Evolutionary conservation across 2,888 invertebrate genomes (phyloP).

Genomic region (Panopea generosa): DNA sequence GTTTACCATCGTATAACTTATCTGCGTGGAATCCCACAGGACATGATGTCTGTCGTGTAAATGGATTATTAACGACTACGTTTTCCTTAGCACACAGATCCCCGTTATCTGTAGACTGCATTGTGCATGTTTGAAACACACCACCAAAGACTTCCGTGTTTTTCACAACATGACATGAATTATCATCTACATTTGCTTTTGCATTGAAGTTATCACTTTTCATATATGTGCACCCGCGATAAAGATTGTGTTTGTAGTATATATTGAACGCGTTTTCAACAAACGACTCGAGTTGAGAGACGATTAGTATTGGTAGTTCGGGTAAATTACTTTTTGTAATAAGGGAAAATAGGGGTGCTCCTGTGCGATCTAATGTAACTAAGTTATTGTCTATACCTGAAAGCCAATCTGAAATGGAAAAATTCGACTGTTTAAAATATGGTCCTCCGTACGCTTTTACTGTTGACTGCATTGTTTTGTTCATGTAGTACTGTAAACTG

Average conservation of each 20-base stretch:
- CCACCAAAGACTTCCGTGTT: conserved; percentile 47
- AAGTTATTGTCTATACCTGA: conserved; percentile 32
- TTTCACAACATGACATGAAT: conserved; percentile 15
- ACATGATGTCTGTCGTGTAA: background rate
- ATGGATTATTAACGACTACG: no score
- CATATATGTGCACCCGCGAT: conserved; percentile 44
- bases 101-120: conserved; percentile 9
- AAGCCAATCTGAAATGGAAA: conserved; percentile 24
- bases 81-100: conserved; percentile 6
- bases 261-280: conserved; percentile 29
- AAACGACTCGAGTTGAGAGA: no score
- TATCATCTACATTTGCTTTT: conserved; percentile 45
- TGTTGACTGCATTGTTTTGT: no score
- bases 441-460: background rate
- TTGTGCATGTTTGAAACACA: conserved; percentile 42
- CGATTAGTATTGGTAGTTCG: no score
- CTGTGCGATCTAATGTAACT: conserved; percentile 47
- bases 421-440: conserved; percentile 12
- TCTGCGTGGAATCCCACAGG: background rate
- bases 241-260: conserved; percentile 51
- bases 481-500: no score
- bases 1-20: no score
- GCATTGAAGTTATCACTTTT: conserved; percentile 32
- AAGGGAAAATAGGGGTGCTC: conserved; percentile 38
- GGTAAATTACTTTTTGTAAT: conserved; percentile 1